These are phyloP conservation scores for Cephalopterus ornatus DNA, from an alignment of 2,113 vertebrate genomes.

Conservation along the genomic window DNA sequence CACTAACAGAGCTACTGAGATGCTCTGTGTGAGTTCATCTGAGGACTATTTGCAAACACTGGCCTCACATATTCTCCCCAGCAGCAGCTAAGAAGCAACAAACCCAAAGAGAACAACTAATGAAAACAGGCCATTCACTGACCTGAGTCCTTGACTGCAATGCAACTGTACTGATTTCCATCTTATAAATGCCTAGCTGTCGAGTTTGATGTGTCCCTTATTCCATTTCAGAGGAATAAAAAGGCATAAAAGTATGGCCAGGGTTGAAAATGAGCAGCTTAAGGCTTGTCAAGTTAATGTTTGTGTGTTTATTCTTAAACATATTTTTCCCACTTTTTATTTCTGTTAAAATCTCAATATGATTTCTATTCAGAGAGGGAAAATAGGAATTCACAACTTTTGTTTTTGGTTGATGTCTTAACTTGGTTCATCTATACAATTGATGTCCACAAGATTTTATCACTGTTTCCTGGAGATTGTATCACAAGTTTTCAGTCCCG, in stretches of 20 bases:
- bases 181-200: not conserved
- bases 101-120: not conserved
- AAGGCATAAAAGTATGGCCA: not conserved
- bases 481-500: not conserved
- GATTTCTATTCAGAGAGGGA: not conserved
- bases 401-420: not conserved
- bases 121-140: not conserved
- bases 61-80: not conserved
- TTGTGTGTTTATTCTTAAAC: not conserved
- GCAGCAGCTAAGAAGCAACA: not conserved
- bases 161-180: not conserved
- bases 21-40: not conserved
- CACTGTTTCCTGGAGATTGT: not conserved
- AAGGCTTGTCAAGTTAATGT: not conserved
- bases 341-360: not conserved
- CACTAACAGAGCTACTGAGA: not conserved
- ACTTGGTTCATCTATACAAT: not conserved
- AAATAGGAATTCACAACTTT: not conserved
- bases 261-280: not conserved
- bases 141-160: not conserved
- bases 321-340: not conserved
- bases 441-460: not conserved
- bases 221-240: not conserved
- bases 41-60: not conserved
- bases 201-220: not conserved